A percentile compares a stretch with the other conserved stretches of the same genome.
Conservation (phyloP, 2,888 invertebrate species). For the Parelbella ahira region DNA sequence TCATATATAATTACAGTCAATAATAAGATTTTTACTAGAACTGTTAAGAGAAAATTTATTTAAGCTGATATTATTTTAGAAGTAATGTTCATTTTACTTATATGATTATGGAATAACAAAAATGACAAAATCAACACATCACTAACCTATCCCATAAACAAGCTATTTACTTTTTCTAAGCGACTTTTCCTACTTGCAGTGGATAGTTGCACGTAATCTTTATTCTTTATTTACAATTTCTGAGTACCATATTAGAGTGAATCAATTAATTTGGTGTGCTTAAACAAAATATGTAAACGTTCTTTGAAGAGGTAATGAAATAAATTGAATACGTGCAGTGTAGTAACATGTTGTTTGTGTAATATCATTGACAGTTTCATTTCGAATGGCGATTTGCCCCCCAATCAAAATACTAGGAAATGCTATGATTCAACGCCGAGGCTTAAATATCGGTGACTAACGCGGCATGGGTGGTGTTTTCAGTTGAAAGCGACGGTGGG, state of each 20-base stretch:
- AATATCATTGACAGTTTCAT: conserved; percentile 65
- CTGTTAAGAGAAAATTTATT: no score
- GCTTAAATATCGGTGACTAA: conserved; percentile 63
- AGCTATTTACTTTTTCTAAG: conserved; percentile 42
- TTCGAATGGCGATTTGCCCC: conserved; percentile 71
- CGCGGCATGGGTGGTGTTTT: conserved; percentile 56
- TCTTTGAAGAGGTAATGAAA: conserved; percentile 47
- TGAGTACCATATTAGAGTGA: conserved; percentile 44
- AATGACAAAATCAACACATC: conserved; percentile 4
- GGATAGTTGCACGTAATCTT: conserved; percentile 70
- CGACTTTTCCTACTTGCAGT: conserved; percentile 34
- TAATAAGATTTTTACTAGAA: no score
- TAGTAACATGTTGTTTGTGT: conserved; percentile 59
- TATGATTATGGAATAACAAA: no score
- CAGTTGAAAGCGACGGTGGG: conserved; percentile 55
- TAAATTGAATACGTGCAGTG: conserved; percentile 34
- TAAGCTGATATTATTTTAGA: no score
- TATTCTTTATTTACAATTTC: conserved; percentile 70
- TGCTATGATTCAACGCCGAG: conserved; percentile 74
- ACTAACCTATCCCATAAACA: conserved; percentile 42
- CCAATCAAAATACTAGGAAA: conserved; percentile 77
- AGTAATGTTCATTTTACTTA: no score
- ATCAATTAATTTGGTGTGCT: conserved; percentile 37
- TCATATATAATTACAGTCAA: no score
- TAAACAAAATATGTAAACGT: conserved; percentile 54